Evolutionary conservation across 1,140 invertebrate species (phyloP).

Genomic region (Leucophenga varia): DNA sequence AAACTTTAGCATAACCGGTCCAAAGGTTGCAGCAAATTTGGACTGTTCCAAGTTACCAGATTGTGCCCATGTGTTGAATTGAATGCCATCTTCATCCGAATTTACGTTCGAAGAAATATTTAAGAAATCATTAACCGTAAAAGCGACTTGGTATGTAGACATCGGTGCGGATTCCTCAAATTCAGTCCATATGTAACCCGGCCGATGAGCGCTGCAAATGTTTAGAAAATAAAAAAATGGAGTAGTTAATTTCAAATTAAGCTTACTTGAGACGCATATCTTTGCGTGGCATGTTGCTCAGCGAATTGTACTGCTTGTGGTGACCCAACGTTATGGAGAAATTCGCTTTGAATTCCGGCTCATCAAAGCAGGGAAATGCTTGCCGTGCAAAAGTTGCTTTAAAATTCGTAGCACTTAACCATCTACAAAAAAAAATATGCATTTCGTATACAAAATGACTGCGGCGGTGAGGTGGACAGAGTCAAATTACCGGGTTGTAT

Average conservation of each 20-base stretch:
- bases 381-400: conserved; percentile 78
- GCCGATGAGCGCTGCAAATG: conserved; percentile 45
- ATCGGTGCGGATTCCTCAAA: conserved; percentile 69
- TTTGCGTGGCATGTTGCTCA: conserved; percentile 77
- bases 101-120: conserved; percentile 60
- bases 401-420: conserved; percentile 82
- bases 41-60: conserved; percentile 66
- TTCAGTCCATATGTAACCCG: conserved; percentile 62
- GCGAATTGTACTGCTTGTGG: conserved; percentile 61
- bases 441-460: too few species aligned
- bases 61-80: conserved; percentile 58
- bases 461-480: too few species aligned
- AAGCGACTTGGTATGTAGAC: conserved; percentile 77
- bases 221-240: background rate
- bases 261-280: background rate
- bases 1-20: conserved; percentile 58
- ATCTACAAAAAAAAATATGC: too few species aligned
- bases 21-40: conserved; percentile 61
- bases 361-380: conserved; percentile 93
- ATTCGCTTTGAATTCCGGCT: conserved; percentile 82
- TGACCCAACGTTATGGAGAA: conserved; percentile 74
- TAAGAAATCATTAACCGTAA: conserved; percentile 70
- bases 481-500: too few species aligned
- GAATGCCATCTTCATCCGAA: conserved; percentile 54
- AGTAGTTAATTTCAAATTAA: background rate